Conservation (phyloP, 23 tunicate species). For the Trididemnum nubilum region DNA sequence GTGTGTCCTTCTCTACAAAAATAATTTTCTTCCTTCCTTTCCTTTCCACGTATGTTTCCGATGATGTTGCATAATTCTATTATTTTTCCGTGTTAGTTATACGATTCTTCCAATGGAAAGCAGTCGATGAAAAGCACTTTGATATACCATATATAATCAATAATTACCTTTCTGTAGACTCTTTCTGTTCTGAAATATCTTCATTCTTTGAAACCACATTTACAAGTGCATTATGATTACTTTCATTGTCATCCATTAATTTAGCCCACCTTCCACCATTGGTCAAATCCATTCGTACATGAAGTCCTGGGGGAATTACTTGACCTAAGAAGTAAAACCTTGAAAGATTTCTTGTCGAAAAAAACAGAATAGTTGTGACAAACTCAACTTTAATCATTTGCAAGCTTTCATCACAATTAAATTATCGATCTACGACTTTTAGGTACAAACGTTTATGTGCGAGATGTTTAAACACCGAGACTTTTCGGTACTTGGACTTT, state of each 20-base stretch:
- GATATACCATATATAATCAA: no score
- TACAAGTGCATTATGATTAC: constrained; percentile 7
- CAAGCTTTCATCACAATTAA: no score
- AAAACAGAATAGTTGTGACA: not conserved
- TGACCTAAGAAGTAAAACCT: constrained; percentile 43
- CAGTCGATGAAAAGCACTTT: no score
- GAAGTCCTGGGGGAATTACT: constrained; percentile 79
- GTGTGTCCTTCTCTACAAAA: no score
- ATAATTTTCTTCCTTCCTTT: no score
- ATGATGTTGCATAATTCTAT: no score
- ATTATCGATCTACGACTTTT: no score
- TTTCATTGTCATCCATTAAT: constrained; percentile 61
- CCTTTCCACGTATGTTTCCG: no score
- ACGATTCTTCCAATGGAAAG: no score
- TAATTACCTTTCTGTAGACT: no score
- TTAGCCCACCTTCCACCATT: constrained; percentile 93
- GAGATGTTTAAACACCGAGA: not conserved
- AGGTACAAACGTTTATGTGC: not conserved
- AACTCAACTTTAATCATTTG: no score
- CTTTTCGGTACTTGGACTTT: not conserved
- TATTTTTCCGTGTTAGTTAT: no score
- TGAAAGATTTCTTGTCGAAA: not conserved
- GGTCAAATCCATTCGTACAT: constrained; percentile 78
- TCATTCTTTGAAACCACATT: constrained; percentile 16
- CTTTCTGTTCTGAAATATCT: not conserved